A percentile compares a stretch with the other conserved stretches of the same genome.
Evolutionary conservation across 1,140 invertebrate species (phyloP).

Genomic region (Drosophila virilis): DNA sequence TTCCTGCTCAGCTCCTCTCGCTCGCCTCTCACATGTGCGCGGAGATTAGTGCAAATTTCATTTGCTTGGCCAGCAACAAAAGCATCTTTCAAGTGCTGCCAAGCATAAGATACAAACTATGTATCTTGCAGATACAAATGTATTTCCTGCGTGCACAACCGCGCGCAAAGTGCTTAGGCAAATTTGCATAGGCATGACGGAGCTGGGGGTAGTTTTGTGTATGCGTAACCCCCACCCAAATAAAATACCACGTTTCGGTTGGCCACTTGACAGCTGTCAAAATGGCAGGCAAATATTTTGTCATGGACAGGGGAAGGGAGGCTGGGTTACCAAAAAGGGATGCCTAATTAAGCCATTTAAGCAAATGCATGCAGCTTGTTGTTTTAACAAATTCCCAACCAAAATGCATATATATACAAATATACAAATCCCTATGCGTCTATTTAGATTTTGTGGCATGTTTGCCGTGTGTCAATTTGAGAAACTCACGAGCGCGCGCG

Average conservation of each 20-base stretch:
- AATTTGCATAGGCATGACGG: conserved; percentile 63
- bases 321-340: conserved; percentile 22
- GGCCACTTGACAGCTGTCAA: conserved; percentile 80
- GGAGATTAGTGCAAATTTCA: conserved; percentile 75
- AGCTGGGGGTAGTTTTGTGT: not conserved
- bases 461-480: conserved; percentile 62
- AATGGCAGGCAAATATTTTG: conserved; percentile 77
- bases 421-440: not conserved
- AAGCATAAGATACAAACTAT: conserved; percentile 17
- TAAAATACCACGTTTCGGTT: conserved; percentile 70
- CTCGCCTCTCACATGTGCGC: conserved; percentile 28
- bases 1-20: conserved; percentile 61
- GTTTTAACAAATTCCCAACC: conserved; percentile 70
- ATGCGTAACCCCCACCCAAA: conserved; percentile 37
- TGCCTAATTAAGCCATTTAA: conserved; percentile 72
- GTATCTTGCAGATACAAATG: conserved; percentile 15
- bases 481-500: conserved; percentile 65
- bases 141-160: conserved; percentile 28
- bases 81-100: conserved; percentile 40
- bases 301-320: conserved; percentile 19
- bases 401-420: not conserved
- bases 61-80: conserved; percentile 43
- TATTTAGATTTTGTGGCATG: conserved; percentile 23
- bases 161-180: conserved; percentile 51
- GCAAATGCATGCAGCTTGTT: conserved; percentile 62